A percentile compares a stretch with the other conserved stretches of the same genome.
phyloP scores from a whole-genome alignment of 2,113 vertebrate species.

The Hydropotes inermis region DNA sequence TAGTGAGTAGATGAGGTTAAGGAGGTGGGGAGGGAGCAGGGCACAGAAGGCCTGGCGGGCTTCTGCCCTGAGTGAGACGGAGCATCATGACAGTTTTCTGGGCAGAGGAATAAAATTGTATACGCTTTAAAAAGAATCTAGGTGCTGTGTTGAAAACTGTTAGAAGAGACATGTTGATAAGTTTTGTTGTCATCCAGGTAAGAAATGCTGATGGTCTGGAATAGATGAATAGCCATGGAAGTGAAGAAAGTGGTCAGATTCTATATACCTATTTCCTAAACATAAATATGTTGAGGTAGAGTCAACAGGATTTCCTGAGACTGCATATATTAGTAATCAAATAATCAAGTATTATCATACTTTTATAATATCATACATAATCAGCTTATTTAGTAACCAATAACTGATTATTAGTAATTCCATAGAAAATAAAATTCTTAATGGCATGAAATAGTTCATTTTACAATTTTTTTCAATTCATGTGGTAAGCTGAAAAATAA shows the following conservation, averaged over 20 bases:
- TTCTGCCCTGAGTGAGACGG: neutral
- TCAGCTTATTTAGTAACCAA: conserved; percentile 16
- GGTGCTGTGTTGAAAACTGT: neutral
- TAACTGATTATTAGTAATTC: neutral
- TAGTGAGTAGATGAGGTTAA: no score
- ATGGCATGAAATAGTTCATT: neutral
- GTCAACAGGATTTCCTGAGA: neutral
- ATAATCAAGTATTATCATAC: neutral
- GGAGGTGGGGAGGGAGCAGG: neutral
- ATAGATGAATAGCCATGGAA: neutral
- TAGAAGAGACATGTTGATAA: neutral
- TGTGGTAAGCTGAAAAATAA: neutral
- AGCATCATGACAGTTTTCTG: neutral
- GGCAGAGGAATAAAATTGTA: neutral
- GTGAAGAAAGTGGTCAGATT: neutral
- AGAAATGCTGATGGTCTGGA: neutral
- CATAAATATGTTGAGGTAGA: neutral
- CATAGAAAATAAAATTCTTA: neutral
- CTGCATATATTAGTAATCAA: neutral
- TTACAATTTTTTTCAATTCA: neutral
- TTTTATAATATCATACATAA: neutral
- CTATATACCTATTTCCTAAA: neutral
- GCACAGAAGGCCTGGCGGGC: neutral
- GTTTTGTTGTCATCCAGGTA: neutral
- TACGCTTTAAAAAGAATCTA: neutral